phyloP scores from a whole-genome alignment of 2,888 invertebrate genomes.

The Tiliacea citrago region DNA sequence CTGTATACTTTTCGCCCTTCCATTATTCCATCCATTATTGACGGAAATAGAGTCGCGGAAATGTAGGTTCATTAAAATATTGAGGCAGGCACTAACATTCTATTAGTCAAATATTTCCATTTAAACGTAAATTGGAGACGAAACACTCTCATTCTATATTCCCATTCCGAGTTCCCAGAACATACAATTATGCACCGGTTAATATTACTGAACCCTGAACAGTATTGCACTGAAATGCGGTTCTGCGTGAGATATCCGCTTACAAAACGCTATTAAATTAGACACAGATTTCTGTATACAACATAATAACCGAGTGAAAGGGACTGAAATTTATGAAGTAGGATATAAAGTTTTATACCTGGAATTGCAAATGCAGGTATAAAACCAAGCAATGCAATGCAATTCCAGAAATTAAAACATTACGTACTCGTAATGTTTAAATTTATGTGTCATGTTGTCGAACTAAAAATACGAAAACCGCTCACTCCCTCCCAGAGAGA shows the following conservation, averaged over 20 bases:
- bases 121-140: slow-evolving; percentile 26
- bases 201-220: slow-evolving; percentile 11
- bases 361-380: not conserved
- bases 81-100: not conserved
- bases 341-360: not conserved
- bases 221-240: slow-evolving; percentile 26
- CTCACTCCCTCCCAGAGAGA: no score
- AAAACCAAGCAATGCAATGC: no score
- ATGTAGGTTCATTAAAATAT: not conserved
- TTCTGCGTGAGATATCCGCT: slow-evolving; percentile 15
- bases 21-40: not conserved
- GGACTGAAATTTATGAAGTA: not conserved
- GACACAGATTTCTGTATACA: slow-evolving; percentile 16
- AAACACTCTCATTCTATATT: slow-evolving; percentile 18
- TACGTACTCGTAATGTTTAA: no score
- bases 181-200: slow-evolving; percentile 13
- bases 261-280: slow-evolving; percentile 24
- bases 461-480: no score
- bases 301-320: slow-evolving; percentile 1
- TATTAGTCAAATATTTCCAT: slow-evolving; percentile 7
- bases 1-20: not conserved
- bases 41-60: not conserved
- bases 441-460: no score
- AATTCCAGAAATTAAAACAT: no score
- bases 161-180: slow-evolving; percentile 20